A percentile compares a stretch with the other conserved stretches of the same genome.
Evolutionary conservation across 2,797 vertebrate species (phyloP).

Genomic region (Peromyscus aztecus): DNA sequence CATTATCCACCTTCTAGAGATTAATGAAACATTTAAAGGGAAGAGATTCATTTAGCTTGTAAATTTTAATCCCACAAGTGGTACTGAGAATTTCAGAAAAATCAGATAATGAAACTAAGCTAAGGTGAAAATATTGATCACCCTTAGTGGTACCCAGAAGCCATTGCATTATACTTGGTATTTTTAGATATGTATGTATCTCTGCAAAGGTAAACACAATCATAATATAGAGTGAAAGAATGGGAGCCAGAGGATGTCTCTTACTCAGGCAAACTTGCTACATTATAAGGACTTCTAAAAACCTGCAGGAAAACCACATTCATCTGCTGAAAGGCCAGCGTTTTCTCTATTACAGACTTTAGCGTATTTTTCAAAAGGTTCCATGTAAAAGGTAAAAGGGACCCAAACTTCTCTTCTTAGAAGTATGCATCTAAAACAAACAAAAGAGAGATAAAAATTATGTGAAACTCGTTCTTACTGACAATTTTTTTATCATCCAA

Average conservation of each 20-base stretch:
- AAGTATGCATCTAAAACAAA: background rate
- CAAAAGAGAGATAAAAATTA: background rate
- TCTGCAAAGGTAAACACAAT: background rate
- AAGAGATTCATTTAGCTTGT: constrained; percentile 31
- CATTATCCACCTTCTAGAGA: background rate
- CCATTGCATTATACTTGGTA: background rate
- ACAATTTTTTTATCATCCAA: background rate
- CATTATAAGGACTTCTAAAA: background rate
- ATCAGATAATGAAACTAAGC: constrained; percentile 21
- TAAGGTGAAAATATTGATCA: constrained; percentile 47
- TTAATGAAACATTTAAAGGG: constrained; percentile 54
- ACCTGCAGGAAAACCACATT: background rate
- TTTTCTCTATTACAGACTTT: background rate
- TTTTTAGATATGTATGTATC: background rate
- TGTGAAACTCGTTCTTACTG: constrained; percentile 2
- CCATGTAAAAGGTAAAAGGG: background rate
- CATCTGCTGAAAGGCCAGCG: background rate
- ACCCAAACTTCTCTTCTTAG: background rate
- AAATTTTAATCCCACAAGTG: constrained; percentile 1
- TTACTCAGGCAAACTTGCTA: background rate
- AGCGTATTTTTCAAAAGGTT: background rate
- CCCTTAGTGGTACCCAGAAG: constrained; percentile 9
- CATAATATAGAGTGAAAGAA: background rate
- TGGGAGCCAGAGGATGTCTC: background rate
- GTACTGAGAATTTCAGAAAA: constrained; percentile 41